Base-by-base conservation (phyloP, 2,113 vertebrate genomes). In the Colinus virginianus region DNA sequence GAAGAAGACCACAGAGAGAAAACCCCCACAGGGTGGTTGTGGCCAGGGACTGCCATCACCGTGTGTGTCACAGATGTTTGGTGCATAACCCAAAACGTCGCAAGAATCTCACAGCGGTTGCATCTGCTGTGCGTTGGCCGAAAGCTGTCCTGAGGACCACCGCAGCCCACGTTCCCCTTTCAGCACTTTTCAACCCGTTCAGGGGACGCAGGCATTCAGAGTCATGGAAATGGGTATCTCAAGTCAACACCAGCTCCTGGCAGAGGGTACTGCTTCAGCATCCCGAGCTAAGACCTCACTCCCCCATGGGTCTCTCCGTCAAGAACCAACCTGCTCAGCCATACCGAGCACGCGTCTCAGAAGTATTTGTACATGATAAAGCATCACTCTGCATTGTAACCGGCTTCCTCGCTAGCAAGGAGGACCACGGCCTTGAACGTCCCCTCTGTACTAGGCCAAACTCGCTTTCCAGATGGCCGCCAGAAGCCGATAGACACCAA, bases 391-490 rank as follows among this genome's bases (percentile, higher is more conserved):
- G 59, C 61, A 69, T 25, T 6, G 20, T 71, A 74, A 70, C 21
- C 4, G 0, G 38, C 72, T 70, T 83, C 66, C 70, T 42, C 13
- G 25, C 84, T 67, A 82, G 66, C 77, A 62, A 78, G 43, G 16
- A 93, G 42, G 63, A 94, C 89, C 68, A 16, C 0, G 46, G 94
- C 89, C 84, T 79, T 7, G 64, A 5, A 62, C 19, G 1, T 66
- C 38, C 49, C 49, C 34, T 58, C 55, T 10, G 40, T 20, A 51
- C 43, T 1, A 0, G 43, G 64, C 61, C 56, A n/a, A 74, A 85
- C 63, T 43, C n/a, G 49, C 76, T 67, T 75, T 94, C 91, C 96
- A 96, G 93, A 95, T 95, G 95, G 91, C 66, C 0, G 4, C 94
- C 87, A 93, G 91, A 87, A 95, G 87, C 82, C 36, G 2, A 62